phyloP scores from a whole-genome alignment of 1,140 invertebrate species.

The Calephelis nemesis region DNA sequence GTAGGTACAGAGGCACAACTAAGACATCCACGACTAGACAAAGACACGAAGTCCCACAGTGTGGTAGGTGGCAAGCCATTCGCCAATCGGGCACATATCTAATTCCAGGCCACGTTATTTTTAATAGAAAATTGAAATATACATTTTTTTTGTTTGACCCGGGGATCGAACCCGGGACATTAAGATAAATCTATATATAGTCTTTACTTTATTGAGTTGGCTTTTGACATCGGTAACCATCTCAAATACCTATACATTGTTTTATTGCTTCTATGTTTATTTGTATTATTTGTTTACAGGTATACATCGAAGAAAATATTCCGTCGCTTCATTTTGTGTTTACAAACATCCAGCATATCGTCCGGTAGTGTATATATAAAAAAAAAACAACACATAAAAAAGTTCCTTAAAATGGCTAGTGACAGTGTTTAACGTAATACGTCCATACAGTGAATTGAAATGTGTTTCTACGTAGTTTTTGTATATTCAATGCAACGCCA shows the following conservation, averaged over 20 bases:
- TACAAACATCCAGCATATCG: slow-evolving; percentile 6
- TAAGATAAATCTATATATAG: too few species aligned
- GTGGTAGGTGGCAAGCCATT: too few species aligned
- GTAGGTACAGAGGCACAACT: too few species aligned
- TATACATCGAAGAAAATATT: slow-evolving; percentile 11
- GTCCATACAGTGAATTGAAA: slow-evolving; percentile 62
- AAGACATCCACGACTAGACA: too few species aligned
- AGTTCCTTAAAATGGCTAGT: slow-evolving; percentile 63
- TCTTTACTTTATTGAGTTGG: too few species aligned
- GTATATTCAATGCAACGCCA: slow-evolving; percentile 44
- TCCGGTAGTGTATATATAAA: not conserved
- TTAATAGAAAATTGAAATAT: too few species aligned
- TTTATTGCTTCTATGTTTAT: not conserved
- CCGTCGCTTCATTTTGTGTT: not conserved
- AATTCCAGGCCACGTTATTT: too few species aligned
- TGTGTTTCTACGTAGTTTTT: slow-evolving; percentile 35
- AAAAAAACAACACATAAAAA: slow-evolving; percentile 47
- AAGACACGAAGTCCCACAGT: too few species aligned
- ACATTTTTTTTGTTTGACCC: too few species aligned
- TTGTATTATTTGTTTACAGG: slow-evolving; percentile 5
- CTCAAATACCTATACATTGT: not conserved
- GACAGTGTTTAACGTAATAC: slow-evolving; percentile 51
- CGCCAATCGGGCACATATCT: too few species aligned
- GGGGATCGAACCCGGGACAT: too few species aligned
- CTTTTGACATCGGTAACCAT: too few species aligned